Evolutionary conservation across 64 coral and sea anemone species (phyloP).

Genomic region (Trachythela sp.): DNA sequence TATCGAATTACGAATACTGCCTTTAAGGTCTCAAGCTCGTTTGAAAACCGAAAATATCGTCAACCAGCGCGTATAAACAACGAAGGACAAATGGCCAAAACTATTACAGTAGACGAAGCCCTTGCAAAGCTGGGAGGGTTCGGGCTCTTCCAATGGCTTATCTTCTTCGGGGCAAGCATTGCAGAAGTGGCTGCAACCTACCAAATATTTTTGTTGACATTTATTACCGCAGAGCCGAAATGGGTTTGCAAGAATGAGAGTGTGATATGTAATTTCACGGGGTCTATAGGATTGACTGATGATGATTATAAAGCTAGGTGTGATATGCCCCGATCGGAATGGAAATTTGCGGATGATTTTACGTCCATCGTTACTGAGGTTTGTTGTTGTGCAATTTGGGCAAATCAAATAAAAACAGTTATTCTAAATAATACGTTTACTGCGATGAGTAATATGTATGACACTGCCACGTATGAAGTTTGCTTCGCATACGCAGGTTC

Average conservation of each 20-base stretch:
- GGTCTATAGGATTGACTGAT: conserved; percentile 43
- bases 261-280: conserved; percentile 50
- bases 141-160: neutral
- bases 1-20: no score
- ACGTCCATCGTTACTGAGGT: conserved; percentile 95
- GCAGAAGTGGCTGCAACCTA: conserved; percentile 46
- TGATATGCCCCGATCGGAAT: conserved; percentile 67
- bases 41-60: no score
- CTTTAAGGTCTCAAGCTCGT: no score
- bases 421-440: no score
- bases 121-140: neutral
- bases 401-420: no score
- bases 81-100: neutral
- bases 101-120: neutral
- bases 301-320: conserved; percentile 60
- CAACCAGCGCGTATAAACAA: no score
- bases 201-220: conserved; percentile 82
- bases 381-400: neutral
- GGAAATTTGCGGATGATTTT: conserved; percentile 71
- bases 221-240: conserved; percentile 70
- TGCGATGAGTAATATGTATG: neutral
- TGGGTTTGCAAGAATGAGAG: conserved; percentile 59
- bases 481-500: no score
- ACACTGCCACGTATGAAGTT: no score
- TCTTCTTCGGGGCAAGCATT: neutral